Conservation (phyloP, 2,113 vertebrate species). For the Alces alces region DNA sequence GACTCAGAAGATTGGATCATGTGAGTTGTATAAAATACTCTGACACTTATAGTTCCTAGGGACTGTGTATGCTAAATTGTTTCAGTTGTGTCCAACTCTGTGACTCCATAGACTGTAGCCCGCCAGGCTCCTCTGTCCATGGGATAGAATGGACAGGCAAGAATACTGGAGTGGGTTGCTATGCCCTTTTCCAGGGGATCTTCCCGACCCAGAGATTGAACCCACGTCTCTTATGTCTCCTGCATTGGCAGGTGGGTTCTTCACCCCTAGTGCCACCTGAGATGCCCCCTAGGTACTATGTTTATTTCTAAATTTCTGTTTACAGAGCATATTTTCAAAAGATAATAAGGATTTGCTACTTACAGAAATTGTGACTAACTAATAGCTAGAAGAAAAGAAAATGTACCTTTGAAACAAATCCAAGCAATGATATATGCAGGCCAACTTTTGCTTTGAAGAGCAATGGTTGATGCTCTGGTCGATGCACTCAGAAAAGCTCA, state of each 20-base stretch:
- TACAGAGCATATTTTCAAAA: neutral
- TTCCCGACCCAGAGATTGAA: rapidly evolving
- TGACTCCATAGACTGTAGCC: neutral
- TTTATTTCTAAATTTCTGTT: neutral
- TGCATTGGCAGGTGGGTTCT: neutral
- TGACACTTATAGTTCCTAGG: neutral
- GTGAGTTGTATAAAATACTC: slow-evolving; percentile 14
- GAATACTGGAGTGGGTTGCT: neutral
- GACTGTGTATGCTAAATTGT: neutral
- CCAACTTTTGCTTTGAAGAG: neutral
- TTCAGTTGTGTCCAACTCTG: neutral
- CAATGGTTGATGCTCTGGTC: neutral
- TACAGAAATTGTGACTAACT: neutral
- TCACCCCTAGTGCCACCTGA: neutral
- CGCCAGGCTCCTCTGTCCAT: neutral
- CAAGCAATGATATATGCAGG: neutral
- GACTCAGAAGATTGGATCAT: neutral
- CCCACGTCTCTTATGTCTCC: neutral
- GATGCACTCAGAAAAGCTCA: neutral
- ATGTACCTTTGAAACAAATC: neutral
- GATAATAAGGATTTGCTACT: neutral
- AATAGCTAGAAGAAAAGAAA: neutral
- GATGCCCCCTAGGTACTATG: neutral
- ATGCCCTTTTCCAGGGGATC: neutral
- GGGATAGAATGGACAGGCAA: neutral